Percentiles rank a stretch among this genome's conserved stretches.
phyloP scores from a whole-genome alignment of 1,140 invertebrate species.

The Drosophila hydei region DNA sequence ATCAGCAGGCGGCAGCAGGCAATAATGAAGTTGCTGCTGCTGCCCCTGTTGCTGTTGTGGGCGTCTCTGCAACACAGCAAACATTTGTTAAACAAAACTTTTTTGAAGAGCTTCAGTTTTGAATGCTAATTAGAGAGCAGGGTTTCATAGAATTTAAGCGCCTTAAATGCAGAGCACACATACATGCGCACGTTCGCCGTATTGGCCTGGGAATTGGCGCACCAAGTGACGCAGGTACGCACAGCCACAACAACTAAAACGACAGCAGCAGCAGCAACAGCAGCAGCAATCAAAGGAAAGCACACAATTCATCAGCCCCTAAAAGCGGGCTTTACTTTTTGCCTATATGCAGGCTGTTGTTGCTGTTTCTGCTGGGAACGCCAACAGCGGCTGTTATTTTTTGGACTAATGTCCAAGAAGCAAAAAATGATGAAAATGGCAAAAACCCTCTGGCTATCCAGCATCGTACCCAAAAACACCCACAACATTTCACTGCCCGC shows the following conservation, averaged over 20 bases:
- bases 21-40: constrained; percentile 44
- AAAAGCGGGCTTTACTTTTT: constrained; percentile 57
- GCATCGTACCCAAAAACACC: neutral
- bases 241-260: constrained; percentile 32
- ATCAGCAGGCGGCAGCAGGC: constrained; percentile 19
- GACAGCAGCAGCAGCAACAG: constrained; percentile 30
- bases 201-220: constrained; percentile 59
- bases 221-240: constrained; percentile 60
- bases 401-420: constrained; percentile 19
- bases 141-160: constrained; percentile 54
- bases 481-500: constrained; percentile 16
- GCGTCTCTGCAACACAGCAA: constrained; percentile 38
- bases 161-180: constrained; percentile 64
- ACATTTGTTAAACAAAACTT: constrained; percentile 40
- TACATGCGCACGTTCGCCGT: constrained; percentile 36
- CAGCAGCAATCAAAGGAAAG: constrained; percentile 61
- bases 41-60: constrained; percentile 31
- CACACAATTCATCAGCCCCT: constrained; percentile 44
- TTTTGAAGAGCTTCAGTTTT: constrained; percentile 34
- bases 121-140: constrained; percentile 70
- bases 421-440: constrained; percentile 18
- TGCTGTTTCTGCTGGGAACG: constrained; percentile 41
- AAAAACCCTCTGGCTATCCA: constrained; percentile 22
- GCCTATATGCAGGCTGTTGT: constrained; percentile 52
- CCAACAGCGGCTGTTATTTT: constrained; percentile 46